Base-by-base conservation (phyloP, 2,888 invertebrate species). In the Cheilosia grossa region DNA sequence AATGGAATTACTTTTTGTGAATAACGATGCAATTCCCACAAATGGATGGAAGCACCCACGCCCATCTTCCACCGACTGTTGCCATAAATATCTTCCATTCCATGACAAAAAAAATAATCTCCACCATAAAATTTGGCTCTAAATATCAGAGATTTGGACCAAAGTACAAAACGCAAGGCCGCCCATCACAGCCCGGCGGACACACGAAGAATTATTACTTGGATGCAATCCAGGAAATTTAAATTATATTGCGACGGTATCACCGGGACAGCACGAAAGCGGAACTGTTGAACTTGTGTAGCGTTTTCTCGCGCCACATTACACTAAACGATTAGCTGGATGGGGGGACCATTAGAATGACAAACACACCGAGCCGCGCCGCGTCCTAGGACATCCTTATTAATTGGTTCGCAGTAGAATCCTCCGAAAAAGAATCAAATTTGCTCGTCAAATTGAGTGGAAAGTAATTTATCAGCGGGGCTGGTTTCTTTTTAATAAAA, bases 201-300 rank as follows among this genome's bases (percentile, higher is more conserved):
- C 75, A 58, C 75, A 67, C 58, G 44, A 77, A 86, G 86, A 86
- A 58, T 82, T 86, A 86, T 86, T 82, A 82, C 81, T 86, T 86
- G 86, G 86, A 86, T 86, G 86, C 82, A 86, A 69, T 86, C 86
- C 86, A 86, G 80, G 78, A 78, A 86, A 73, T 86, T 86, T 86
- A 86, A 86, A 86, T 86, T 81, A 86, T 86, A 73, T 82, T 70
- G 75, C 72, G 72, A 67, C 56, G 75, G 42, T 81, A 72, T 75
- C 81, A 85, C 81, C 44, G 81, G 4, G 6, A 15, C 15, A 2
- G 33, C 49, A 40, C 37, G 40, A 40, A 17, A 30, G 51, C 27
- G 53, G 59, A 66, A 63, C 70, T 69, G 78, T 47, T 70, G 27
- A 70, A 78, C 63, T 70, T 78, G 69, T 78, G 63, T 74, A 51